A percentile compares a stretch with the other conserved stretches of the same genome.
phyloP scores from a whole-genome alignment of 2,888 invertebrate species.

The Synergus japonicus region DNA sequence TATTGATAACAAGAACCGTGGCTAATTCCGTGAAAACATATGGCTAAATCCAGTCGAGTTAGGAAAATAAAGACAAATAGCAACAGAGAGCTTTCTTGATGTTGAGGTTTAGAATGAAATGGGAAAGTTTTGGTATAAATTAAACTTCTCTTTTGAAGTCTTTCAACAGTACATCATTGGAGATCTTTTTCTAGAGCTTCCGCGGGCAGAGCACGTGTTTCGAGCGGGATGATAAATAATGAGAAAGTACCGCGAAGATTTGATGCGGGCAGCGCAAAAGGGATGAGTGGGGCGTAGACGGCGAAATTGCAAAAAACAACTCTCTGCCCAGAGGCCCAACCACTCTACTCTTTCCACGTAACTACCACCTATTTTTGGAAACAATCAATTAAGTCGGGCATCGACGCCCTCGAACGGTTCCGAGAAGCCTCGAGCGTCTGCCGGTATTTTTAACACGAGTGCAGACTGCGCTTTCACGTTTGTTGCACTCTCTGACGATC shows the following conservation, averaged over 20 bases:
- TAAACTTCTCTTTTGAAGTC: neutral
- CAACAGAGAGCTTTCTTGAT: neutral
- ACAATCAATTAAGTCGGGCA: constrained; percentile 46
- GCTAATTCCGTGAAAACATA: too few relatives aligned
- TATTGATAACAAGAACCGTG: too few relatives aligned
- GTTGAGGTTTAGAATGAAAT: neutral
- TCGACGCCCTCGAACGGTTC: constrained; percentile 40
- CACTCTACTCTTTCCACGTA: constrained; percentile 42
- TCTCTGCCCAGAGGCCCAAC: constrained; percentile 36
- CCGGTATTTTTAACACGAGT: constrained; percentile 35
- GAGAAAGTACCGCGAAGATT: neutral
- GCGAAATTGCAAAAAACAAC: constrained; percentile 11
- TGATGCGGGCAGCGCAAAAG: neutral
- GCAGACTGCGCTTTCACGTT: constrained; percentile 40
- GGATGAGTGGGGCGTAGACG: constrained; percentile 30
- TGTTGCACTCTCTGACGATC: constrained; percentile 35
- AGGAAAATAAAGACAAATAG: neutral
- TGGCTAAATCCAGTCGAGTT: neutral
- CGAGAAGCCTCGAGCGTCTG: constrained; percentile 35
- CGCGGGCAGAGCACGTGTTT: constrained; percentile 9
- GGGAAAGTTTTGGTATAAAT: neutral
- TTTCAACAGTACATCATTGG: neutral
- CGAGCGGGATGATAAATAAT: neutral
- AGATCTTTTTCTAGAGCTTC: neutral
- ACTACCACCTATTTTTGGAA: constrained; percentile 47